These are phyloP conservation scores for Gallinago nigripennis DNA, from an alignment of 2,797 vertebrate species.

Conservation along the genomic window DNA sequence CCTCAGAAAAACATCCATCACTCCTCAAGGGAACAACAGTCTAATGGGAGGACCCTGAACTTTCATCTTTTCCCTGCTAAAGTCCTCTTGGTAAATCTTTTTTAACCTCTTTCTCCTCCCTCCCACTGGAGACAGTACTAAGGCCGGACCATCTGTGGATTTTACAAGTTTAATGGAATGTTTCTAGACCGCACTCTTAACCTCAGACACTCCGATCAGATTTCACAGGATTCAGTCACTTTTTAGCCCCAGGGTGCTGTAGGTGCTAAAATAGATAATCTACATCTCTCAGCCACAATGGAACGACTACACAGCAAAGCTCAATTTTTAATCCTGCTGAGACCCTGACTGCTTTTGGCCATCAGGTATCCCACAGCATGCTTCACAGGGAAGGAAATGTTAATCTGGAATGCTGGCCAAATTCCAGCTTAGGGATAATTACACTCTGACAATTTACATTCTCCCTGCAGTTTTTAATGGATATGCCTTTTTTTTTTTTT, in stretches of 20 bases:
- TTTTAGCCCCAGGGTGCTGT: neutral
- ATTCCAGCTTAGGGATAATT: conserved; percentile 33
- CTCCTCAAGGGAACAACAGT: neutral
- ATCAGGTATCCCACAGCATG: neutral
- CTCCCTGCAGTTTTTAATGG: conserved; percentile 40
- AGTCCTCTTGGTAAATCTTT: neutral
- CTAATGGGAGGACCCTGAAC: neutral
- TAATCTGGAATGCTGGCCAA: conserved; percentile 40
- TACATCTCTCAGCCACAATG: neutral
- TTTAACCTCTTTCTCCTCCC: neutral
- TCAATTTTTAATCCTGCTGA: neutral
- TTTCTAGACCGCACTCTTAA: neutral
- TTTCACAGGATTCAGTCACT: conserved; percentile 1
- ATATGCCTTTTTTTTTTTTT: neutral
- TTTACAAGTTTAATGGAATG: conserved; percentile 16
- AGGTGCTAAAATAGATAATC: conserved; percentile 16
- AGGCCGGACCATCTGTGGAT: neutral
- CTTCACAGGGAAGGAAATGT: neutral
- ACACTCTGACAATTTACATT: conserved; percentile 35
- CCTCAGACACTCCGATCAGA: conserved; percentile 29
- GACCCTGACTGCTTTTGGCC: neutral
- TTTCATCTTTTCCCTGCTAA: neutral
- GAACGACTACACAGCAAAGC: neutral
- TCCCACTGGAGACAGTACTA: neutral
- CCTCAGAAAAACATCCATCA: neutral